Base-by-base conservation (phyloP, 2,113 vertebrate species). In the Oreochromis aureus region DNA sequence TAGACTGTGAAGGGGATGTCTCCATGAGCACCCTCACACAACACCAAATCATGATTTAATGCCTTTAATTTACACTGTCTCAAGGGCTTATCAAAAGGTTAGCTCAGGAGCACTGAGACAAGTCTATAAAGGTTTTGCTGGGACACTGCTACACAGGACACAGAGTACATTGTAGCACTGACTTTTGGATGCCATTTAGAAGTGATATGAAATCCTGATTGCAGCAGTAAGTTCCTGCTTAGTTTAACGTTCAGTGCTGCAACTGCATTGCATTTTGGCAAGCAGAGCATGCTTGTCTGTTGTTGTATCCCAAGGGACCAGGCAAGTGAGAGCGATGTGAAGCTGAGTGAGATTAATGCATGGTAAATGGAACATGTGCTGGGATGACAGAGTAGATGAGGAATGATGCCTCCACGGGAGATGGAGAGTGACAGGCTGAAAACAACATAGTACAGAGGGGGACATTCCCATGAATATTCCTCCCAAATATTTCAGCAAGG, bases 1-100 rank as follows among this genome's bases (percentile, higher is more conserved):
- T 95, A 96, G 96, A 97, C 97, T 97, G 97, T 98, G 98, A 99
- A 98, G 98, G 97, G 97, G 98, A 98, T 95, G 96, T 97, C 97
- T 97, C 97, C 96, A 97, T 98, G 97, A 97, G 96, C 97, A 95
- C 94, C 95, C 97, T 96, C 96, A 86, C 92, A 90, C 93, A 34
- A 81, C 89, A 85, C 89, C 91, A 95, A 95, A 95, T 97, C 97
- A 96, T 98, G 98, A 98, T 98, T 98, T 98, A 99, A 98, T 97
- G 97, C 97, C 97, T 98, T 98, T 98, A 97, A 98, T 98, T 98
- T 97, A 96, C 90, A 97, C 97, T 95, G 96, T 97, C 97, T 97
- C 97, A 86, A 91, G 93, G 93, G 90, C 91, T 93, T 91, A 95
- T 95, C 95, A 93, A 95, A 95, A 94, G 94, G 94, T 96, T 94